Conservation (phyloP, 2,113 vertebrate genomes). For the Pitta sordida region DNA sequence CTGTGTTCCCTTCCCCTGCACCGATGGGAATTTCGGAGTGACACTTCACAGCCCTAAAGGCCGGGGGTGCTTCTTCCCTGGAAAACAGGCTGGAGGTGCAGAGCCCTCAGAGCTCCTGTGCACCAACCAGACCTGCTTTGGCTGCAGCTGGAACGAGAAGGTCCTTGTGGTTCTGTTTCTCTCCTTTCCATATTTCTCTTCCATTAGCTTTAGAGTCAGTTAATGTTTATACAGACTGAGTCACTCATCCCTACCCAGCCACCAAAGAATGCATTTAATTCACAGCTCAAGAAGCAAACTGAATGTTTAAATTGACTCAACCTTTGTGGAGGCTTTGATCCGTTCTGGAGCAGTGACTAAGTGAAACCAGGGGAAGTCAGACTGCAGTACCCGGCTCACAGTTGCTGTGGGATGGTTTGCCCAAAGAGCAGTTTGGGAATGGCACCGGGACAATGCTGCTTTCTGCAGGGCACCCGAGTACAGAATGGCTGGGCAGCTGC, state of each 20-base stretch:
- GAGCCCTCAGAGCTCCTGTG: neutral
- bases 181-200: constrained; percentile 43
- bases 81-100: neutral
- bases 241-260: constrained; percentile 62
- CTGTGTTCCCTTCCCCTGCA: constrained; percentile 9
- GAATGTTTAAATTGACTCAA: constrained; percentile 66
- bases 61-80: neutral
- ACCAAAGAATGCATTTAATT: constrained; percentile 66
- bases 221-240: constrained; percentile 66
- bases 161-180: constrained; percentile 16
- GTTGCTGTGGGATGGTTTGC: neutral
- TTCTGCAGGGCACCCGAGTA: neutral
- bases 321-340: constrained; percentile 64
- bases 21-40: constrained; percentile 1
- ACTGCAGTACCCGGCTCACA: neutral
- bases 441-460: constrained; percentile 28
- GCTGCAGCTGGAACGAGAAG: constrained; percentile 37
- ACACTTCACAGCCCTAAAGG: neutral
- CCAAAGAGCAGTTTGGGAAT: constrained; percentile 17
- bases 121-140: neutral
- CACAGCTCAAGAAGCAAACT: constrained; percentile 57
- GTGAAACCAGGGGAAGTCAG: constrained; percentile 42
- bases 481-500: neutral
- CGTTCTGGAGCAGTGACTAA: constrained; percentile 49
- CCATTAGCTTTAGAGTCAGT: constrained; percentile 57